Evolutionary conservation across 2,113 vertebrate species (phyloP).

Genomic region (Tauraco erythrolophus): DNA sequence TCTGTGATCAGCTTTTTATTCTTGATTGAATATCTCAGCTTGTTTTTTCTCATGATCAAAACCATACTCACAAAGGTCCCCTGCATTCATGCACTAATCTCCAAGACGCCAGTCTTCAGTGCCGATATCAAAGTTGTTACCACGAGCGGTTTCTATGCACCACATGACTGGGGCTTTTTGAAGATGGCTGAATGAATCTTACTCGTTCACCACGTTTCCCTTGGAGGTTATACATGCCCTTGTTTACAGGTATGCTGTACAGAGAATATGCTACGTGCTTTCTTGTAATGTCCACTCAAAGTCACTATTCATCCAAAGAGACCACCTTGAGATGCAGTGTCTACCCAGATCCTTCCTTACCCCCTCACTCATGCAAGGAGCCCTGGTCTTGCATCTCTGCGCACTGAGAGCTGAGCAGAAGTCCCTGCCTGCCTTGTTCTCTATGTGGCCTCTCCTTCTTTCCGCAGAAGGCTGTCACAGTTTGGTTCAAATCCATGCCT

Average conservation of each 20-base stretch:
- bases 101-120: background rate
- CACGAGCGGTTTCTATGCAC: background rate
- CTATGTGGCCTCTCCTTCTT: background rate
- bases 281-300: background rate
- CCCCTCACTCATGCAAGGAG: background rate
- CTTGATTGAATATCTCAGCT: background rate
- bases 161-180: background rate
- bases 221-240: background rate
- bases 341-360: background rate
- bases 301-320: background rate
- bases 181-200: background rate
- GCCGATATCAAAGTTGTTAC: background rate
- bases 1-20: conserved; percentile 12
- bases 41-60: conserved; percentile 17
- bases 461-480: background rate
- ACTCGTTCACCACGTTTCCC: rapidly evolving
- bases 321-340: background rate
- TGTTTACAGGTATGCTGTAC: background rate
- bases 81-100: background rate
- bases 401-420: background rate
- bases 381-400: background rate
- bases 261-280: background rate
- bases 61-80: background rate
- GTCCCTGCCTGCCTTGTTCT: background rate
- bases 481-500: background rate